phyloP scores from a whole-genome alignment of 1,140 invertebrate species.

The Thaumetopoea pityocampa region DNA sequence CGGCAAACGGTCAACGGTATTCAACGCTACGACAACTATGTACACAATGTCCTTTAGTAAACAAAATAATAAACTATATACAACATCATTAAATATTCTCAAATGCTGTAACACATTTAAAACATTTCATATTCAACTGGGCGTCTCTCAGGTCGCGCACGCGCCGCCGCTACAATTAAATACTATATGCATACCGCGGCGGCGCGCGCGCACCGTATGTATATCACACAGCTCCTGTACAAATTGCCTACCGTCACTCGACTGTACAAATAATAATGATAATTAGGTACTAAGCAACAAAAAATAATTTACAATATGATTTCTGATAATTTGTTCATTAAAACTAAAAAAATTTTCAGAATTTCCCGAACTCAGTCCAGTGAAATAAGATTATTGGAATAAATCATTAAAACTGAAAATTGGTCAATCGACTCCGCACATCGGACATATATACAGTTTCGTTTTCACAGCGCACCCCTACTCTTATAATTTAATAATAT shows the following conservation, averaged over 20 bases:
- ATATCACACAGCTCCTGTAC: conserved; percentile 47
- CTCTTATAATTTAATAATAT: conserved; percentile 53
- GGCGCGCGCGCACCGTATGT: conserved; percentile 33
- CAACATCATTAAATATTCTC: conserved; percentile 75
- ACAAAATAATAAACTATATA: conserved; percentile 75
- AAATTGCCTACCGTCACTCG: conserved; percentile 45
- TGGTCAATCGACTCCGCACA: conserved; percentile 28
- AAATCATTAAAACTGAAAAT: conserved; percentile 21
- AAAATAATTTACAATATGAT: conserved; percentile 28
- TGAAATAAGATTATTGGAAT: conserved; percentile 23
- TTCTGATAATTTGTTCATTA: conserved; percentile 30
- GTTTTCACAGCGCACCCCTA: conserved; percentile 28
- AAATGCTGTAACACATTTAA: conserved; percentile 76
- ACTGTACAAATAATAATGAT: conserved; percentile 43
- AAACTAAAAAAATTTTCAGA: conserved; percentile 13
- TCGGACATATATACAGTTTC: conserved; percentile 36
- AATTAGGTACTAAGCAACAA: conserved; percentile 54
- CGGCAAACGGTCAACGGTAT: conserved; percentile 52
- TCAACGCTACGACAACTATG: conserved; percentile 43
- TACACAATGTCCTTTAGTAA: conserved; percentile 68
- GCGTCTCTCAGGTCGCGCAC: conserved; percentile 57
- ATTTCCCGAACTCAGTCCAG: conserved; percentile 19
- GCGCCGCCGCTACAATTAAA: conserved; percentile 36
- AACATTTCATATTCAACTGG: conserved; percentile 75
- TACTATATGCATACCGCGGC: conserved; percentile 41